phyloP scores from a whole-genome alignment of 2,888 invertebrate species.

The Agrochola lota region DNA sequence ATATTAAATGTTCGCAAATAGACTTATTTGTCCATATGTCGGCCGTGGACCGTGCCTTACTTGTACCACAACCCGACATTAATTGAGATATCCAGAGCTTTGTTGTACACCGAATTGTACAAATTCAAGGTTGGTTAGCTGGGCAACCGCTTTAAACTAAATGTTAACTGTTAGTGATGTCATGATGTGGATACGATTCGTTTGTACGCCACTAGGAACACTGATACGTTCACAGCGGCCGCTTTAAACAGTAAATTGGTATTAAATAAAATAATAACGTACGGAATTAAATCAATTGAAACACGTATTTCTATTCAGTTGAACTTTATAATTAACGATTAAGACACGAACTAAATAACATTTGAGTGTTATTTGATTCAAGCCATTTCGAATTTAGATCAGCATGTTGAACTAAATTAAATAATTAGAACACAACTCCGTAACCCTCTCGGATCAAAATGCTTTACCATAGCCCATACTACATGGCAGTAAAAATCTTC shows the following conservation, averaged over 20 bases:
- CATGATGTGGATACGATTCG: slow-evolving; percentile 57
- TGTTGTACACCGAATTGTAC: slow-evolving; percentile 62
- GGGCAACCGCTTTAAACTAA: slow-evolving; percentile 52
- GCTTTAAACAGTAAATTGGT: slow-evolving; percentile 49
- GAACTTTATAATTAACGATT: slow-evolving; percentile 16
- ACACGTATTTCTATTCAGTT: slow-evolving; percentile 30
- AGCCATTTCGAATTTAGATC: slow-evolving; percentile 39
- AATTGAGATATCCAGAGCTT: slow-evolving; percentile 75
- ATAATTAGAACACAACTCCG: slow-evolving; percentile 1
- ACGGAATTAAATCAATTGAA: slow-evolving; percentile 35
- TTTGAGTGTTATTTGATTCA: slow-evolving; percentile 25
- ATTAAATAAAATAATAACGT: slow-evolving; percentile 52
- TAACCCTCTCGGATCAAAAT: too few relatives aligned
- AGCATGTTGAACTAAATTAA: slow-evolving; percentile 19
- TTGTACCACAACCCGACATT: slow-evolving; percentile 70
- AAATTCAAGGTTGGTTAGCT: slow-evolving; percentile 62
- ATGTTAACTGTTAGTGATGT: slow-evolving; percentile 56
- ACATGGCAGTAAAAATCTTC: too few relatives aligned
- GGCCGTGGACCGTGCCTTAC: slow-evolving; percentile 63
- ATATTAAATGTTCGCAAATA: slow-evolving; percentile 88
- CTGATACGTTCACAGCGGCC: slow-evolving; percentile 43
- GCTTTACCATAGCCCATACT: too few relatives aligned
- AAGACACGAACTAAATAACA: neutral
- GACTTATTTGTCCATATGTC: slow-evolving; percentile 83
- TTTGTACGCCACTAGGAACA: slow-evolving; percentile 39